Conservation (phyloP, 2,797 vertebrate species). For the Calcarius lapponicus region DNA sequence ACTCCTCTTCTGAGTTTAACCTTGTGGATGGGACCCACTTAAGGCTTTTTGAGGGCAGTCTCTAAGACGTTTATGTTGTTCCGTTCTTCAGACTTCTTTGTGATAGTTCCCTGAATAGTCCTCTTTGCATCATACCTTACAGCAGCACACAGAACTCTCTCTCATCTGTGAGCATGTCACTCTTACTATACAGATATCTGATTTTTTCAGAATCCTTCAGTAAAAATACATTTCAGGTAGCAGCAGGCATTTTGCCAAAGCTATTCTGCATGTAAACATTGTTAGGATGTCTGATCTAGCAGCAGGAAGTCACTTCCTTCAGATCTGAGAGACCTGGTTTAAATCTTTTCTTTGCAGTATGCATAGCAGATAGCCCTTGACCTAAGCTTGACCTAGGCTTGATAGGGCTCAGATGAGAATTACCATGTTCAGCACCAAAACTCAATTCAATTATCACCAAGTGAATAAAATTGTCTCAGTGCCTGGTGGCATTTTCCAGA, state of each 20-base stretch:
- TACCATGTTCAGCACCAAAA: neutral
- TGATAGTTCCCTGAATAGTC: neutral
- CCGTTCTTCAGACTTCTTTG: neutral
- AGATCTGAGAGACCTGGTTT: neutral
- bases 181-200: neutral
- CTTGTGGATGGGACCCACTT: neutral
- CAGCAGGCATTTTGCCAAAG: neutral
- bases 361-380: neutral
- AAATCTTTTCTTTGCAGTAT: neutral
- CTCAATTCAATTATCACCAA: neutral
- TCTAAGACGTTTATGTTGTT: neutral
- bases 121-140: neutral
- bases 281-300: neutral
- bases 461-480: neutral
- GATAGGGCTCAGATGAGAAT: neutral
- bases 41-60: neutral
- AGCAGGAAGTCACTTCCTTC: neutral
- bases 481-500: neutral
- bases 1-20: neutral
- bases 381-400: neutral
- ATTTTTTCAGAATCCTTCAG: neutral
- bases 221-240: neutral
- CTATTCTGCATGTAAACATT: neutral
- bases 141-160: neutral
- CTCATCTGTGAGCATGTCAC: neutral